Evolutionary conservation across 1,140 invertebrate species (phyloP).

Genomic region (Tetranychus urticae): DNA sequence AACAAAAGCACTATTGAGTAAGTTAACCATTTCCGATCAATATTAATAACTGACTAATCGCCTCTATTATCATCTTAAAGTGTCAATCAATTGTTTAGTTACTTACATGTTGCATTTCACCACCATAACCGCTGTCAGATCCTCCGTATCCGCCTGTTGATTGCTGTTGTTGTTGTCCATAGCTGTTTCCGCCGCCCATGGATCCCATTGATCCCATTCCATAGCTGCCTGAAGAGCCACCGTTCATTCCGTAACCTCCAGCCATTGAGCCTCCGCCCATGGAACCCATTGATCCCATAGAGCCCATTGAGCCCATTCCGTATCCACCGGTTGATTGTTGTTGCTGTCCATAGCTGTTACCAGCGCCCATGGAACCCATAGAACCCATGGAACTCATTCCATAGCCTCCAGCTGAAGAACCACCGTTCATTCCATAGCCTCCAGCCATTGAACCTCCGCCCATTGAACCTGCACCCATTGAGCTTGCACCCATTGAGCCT

Average conservation of each 20-base stretch:
- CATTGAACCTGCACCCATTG: background rate
- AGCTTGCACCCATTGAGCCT: background rate
- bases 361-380: background rate
- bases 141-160: background rate
- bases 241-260: background rate
- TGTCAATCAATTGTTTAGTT: background rate
- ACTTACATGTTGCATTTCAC: background rate
- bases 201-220: too few species aligned
- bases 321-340: too few species aligned
- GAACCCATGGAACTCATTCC: background rate
- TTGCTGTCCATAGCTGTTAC: background rate
- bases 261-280: background rate
- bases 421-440: background rate
- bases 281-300: background rate
- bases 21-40: background rate
- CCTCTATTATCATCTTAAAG: background rate
- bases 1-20: background rate
- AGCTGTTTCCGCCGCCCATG: background rate
- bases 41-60: background rate
- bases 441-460: background rate
- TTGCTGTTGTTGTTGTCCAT: background rate
- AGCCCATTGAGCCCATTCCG: background rate
- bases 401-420: background rate
- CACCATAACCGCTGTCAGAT: background rate
- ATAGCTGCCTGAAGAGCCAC: background rate